Percentiles rank a stretch among this genome's conserved stretches.
Conservation (phyloP, 2,888 invertebrate genomes). For the Chloromyia formosa region DNA sequence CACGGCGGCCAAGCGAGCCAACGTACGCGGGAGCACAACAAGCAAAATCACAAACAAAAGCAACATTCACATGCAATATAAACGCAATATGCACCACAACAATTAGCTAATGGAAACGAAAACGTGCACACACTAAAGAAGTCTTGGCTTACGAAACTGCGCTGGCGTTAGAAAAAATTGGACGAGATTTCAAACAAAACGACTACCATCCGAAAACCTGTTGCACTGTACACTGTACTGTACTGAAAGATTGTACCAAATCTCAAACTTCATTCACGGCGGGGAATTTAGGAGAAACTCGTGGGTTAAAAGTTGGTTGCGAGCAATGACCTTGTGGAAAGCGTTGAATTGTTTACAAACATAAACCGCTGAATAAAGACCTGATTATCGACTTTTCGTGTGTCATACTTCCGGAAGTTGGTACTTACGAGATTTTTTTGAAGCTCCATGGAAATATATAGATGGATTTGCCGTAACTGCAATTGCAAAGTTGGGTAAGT, state of each 20-base stretch:
- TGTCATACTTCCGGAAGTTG: neutral
- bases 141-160: neutral
- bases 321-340: neutral
- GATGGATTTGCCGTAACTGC: too few relatives aligned
- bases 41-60: conserved; percentile 17
- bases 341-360: neutral
- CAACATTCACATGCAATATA: neutral
- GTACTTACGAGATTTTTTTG: neutral
- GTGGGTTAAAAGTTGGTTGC: neutral
- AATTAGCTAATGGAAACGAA: neutral
- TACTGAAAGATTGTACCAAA: conserved; percentile 24
- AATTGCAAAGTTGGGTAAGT: too few relatives aligned
- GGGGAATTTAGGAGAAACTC: neutral
- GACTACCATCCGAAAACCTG: conserved; percentile 14
- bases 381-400: neutral
- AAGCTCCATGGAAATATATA: neutral
- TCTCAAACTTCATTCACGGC: conserved; percentile 12
- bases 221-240: neutral
- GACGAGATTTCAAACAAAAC: conserved; percentile 31
- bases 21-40: neutral
- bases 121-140: conserved; percentile 9
- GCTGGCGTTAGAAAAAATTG: conserved; percentile 12
- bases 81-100: neutral
- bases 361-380: neutral
- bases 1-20: conserved; percentile 4